These are phyloP conservation scores for Lineus longissimus DNA, from an alignment of 1,140 invertebrate species.

Conservation along the genomic window DNA sequence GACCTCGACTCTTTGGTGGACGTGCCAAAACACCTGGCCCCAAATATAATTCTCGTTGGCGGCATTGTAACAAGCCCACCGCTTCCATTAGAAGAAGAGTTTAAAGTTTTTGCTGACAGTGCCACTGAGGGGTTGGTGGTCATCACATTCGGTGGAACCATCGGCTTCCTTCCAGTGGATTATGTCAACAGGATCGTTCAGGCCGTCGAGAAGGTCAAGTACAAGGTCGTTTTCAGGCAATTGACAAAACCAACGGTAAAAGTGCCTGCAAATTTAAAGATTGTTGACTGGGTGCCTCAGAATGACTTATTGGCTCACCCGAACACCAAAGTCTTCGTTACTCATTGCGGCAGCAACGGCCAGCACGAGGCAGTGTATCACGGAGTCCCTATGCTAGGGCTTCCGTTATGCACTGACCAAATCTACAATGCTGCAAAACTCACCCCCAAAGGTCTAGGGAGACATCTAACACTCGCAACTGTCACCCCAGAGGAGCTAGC, in stretches of 20 bases:
- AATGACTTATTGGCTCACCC: constrained; percentile 69
- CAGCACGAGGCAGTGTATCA: constrained; percentile 70
- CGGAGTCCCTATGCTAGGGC: constrained; percentile 68
- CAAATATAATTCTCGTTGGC: too few relatives aligned
- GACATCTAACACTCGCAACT: constrained; percentile 33
- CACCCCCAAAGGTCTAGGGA: constrained; percentile 42
- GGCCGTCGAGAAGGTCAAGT: constrained; percentile 54
- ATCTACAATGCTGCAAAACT: constrained; percentile 50
- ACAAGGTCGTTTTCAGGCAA: constrained; percentile 59
- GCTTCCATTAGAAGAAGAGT: too few relatives aligned
- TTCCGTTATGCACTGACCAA: constrained; percentile 70
- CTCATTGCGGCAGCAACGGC: constrained; percentile 71
- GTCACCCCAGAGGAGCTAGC: constrained; percentile 30
- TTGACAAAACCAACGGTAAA: constrained; percentile 54
- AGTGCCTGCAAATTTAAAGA: constrained; percentile 66
- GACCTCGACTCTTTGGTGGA: too few relatives aligned
- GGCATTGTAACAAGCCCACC: too few relatives aligned
- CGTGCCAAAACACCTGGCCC: too few relatives aligned
- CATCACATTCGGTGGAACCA: background rate
- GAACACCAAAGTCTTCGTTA: constrained; percentile 62
- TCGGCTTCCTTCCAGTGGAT: constrained; percentile 4
- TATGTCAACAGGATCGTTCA: constrained; percentile 43
- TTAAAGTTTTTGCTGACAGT: too few relatives aligned
- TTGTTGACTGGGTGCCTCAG: constrained; percentile 74
- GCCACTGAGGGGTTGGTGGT: too few relatives aligned